These are phyloP conservation scores for Malachius bipustulatus DNA, from an alignment of 2,888 invertebrate species.

Conservation along the genomic window DNA sequence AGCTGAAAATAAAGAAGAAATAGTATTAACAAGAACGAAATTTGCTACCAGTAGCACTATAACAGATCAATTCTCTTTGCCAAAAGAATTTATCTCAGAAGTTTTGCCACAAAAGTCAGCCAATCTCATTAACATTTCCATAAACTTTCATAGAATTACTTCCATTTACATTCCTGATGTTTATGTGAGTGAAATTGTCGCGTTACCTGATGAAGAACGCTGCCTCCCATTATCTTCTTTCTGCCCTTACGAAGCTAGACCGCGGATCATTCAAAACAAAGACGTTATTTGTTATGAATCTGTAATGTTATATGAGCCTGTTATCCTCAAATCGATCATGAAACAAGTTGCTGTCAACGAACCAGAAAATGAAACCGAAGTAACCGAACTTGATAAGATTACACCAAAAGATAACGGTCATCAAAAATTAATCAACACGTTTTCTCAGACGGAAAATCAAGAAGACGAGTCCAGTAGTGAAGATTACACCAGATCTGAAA, in stretches of 20 bases:
- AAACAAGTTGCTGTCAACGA: too few relatives aligned
- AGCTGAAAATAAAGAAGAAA: constrained; percentile 7
- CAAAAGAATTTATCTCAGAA: not conserved
- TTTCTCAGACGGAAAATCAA: not conserved
- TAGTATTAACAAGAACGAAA: constrained; percentile 7
- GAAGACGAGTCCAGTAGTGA: constrained; percentile 9
- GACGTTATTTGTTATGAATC: not conserved
- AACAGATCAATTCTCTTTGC: not conserved
- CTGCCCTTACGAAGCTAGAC: constrained; percentile 15
- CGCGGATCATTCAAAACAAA: constrained; percentile 7
- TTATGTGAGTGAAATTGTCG: constrained; percentile 25
- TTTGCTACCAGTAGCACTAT: not conserved
- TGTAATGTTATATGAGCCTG: constrained; percentile 2
- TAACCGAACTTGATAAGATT: too few relatives aligned
- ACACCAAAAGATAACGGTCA: not conserved
- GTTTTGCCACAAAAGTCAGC: not conserved
- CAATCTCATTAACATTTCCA: not conserved
- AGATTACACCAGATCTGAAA: constrained; percentile 11
- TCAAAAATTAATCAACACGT: too few relatives aligned
- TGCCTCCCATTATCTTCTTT: constrained; percentile 21
- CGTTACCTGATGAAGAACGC: constrained; percentile 17
- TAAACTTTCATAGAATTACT: not conserved
- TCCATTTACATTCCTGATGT: constrained; percentile 22
- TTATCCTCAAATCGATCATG: constrained; percentile 6
- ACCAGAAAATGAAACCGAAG: too few relatives aligned